A percentile compares a stretch with the other conserved stretches of the same genome.
These are phyloP conservation scores for Pelagia noctiluca DNA, from an alignment of 30 jellyfish, hydroid and myxozoan genomes.

Conservation along the genomic window DNA sequence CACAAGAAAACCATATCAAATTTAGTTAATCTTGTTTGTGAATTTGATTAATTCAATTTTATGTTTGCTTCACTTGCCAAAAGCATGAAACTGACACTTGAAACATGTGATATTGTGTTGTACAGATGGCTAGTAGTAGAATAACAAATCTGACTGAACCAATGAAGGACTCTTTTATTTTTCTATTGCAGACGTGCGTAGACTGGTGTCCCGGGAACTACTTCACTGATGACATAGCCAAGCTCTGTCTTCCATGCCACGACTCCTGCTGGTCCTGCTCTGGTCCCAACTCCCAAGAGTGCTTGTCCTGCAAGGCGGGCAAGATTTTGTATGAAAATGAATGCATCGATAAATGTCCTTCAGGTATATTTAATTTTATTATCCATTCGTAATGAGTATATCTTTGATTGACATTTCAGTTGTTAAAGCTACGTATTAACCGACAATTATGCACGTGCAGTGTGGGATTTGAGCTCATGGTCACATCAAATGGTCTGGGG, in stretches of 20 bases:
- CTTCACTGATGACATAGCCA: slow-evolving; percentile 55
- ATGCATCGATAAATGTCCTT: slow-evolving; percentile 80
- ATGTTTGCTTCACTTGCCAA: too few relatives aligned
- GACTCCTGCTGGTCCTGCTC: slow-evolving; percentile 77
- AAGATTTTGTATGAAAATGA: slow-evolving; percentile 48
- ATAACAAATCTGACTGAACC: neutral
- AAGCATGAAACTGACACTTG: too few relatives aligned
- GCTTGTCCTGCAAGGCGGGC: slow-evolving; percentile 76
- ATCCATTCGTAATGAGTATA: too few relatives aligned
- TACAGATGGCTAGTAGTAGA: too few relatives aligned
- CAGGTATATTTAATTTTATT: slow-evolving; percentile 50
- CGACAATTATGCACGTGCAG: neutral
- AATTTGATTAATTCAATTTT: too few relatives aligned
- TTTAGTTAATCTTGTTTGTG: too few relatives aligned
- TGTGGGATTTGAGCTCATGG: too few relatives aligned
- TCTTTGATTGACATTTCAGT: too few relatives aligned
- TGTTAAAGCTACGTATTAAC: neutral
- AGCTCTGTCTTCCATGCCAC: slow-evolving; percentile 83
- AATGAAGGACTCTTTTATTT: neutral
- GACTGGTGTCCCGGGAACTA: slow-evolving; percentile 79
- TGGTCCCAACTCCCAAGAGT: slow-evolving; percentile 62
- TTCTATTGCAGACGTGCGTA: slow-evolving; percentile 78
- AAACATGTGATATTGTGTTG: too few relatives aligned
- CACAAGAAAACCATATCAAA: too few relatives aligned
- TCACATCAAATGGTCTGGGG: too few relatives aligned